Evolutionary conservation across 2,113 vertebrate species (phyloP).

Genomic region (Malaclemys terrapin): DNA sequence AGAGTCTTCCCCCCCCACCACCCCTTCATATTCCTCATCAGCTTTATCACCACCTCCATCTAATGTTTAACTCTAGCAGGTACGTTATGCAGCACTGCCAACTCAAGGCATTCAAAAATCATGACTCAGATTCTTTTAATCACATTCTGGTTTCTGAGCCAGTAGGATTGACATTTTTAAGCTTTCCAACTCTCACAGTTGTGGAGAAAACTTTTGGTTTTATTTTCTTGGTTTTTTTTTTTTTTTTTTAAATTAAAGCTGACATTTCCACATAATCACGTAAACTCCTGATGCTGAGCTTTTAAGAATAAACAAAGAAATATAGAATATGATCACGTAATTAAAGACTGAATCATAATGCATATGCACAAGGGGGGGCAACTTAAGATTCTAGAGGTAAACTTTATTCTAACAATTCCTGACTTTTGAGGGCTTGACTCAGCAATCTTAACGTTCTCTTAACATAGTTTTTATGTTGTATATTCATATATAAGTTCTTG

Average conservation of each 20-base stretch:
- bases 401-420: background rate
- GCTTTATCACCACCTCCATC: slow-evolving; percentile 26
- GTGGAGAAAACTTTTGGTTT: too few relatives aligned
- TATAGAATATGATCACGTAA: background rate
- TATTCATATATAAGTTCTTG: background rate
- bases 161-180: background rate
- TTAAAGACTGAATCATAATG: background rate
- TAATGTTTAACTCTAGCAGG: slow-evolving; percentile 27
- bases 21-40: slow-evolving; percentile 53
- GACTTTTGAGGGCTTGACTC: background rate
- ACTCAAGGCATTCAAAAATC: background rate
- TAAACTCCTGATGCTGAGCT: background rate
- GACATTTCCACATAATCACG: background rate
- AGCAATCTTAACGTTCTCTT: background rate
- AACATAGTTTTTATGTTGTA: background rate
- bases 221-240: too few relatives aligned
- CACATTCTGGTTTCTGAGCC: background rate
- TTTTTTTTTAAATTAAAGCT: background rate
- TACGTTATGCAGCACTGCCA: background rate
- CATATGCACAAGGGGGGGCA: background rate
- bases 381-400: background rate
- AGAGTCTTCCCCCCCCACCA: background rate
- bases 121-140: background rate
- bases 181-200: background rate
- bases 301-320: background rate